These are phyloP conservation scores for Plumapathes pennacea DNA, from an alignment of 92 coral and sea anemone species.

Conservation along the genomic window DNA sequence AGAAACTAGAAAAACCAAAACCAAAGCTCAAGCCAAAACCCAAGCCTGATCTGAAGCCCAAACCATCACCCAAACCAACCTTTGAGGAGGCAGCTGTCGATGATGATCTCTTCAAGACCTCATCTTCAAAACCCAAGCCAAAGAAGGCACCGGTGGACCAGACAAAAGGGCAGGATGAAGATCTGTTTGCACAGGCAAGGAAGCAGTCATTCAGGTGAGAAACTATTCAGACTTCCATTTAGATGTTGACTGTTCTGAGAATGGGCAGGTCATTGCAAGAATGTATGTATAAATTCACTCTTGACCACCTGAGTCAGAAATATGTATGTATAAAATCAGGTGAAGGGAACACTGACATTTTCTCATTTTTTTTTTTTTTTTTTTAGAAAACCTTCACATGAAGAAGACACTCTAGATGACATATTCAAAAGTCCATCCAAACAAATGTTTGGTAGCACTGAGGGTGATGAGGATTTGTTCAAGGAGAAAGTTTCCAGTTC, in stretches of 20 bases:
- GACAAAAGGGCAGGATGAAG: conserved; percentile 26
- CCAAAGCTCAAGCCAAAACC: conserved; percentile 72
- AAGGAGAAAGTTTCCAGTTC: conserved; percentile 35
- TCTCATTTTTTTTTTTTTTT: no score
- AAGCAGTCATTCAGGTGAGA: conserved; percentile 71
- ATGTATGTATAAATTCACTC: no score
- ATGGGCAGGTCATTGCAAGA: no score
- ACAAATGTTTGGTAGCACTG: conserved; percentile 57
- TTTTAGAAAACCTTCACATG: conserved; percentile 71
- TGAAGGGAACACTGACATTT: not conserved
- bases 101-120: conserved; percentile 50
- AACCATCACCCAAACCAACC: conserved; percentile 86
- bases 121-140: conserved; percentile 17
- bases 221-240: no score
- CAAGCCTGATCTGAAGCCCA: conserved; percentile 91
- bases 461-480: conserved; percentile 86
- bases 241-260: no score
- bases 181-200: conserved; percentile 64
- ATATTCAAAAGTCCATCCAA: conserved; percentile 70
- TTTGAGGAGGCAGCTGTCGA: conserved; percentile 78
- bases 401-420: conserved; percentile 84
- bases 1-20: conserved; percentile 13
- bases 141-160: conserved; percentile 6
- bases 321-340: not conserved
- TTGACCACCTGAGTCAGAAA: no score